Evolutionary conservation across 2,888 invertebrate genomes (phyloP).

Genomic region (Sinelater perroti): DNA sequence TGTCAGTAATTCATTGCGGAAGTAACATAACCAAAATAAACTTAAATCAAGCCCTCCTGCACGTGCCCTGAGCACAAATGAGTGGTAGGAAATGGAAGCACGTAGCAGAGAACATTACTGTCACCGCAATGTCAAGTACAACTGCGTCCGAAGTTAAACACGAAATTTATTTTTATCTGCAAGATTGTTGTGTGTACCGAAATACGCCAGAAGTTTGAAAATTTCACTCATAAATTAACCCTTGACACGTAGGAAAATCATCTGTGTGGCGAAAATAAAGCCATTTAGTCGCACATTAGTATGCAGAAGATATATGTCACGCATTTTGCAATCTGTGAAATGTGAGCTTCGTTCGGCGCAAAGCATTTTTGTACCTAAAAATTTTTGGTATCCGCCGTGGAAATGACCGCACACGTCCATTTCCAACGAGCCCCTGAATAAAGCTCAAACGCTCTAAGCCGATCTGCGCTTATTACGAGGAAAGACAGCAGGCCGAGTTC

Average conservation of each 20-base stretch:
- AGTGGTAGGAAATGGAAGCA: slow-evolving; percentile 7
- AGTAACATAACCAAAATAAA: slow-evolving; percentile 13
- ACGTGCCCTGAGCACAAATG: slow-evolving; percentile 9
- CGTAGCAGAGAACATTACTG: slow-evolving; percentile 2
- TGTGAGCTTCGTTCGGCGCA: slow-evolving; percentile 13
- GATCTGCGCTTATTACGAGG: slow-evolving; percentile 24
- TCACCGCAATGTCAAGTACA: slow-evolving; percentile 1
- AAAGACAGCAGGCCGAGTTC: slow-evolving; percentile 21
- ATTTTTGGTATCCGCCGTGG: background rate
- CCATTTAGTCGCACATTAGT: slow-evolving; percentile 9
- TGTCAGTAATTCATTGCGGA: slow-evolving; percentile 11
- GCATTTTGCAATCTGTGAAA: slow-evolving; percentile 18
- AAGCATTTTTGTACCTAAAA: slow-evolving; percentile 1
- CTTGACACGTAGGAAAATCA: slow-evolving; percentile 18
- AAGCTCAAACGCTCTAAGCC: slow-evolving; percentile 16
- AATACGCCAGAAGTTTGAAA: no score
- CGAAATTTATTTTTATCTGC: background rate
- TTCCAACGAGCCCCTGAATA: background rate
- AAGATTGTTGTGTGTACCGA: background rate
- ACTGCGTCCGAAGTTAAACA: background rate
- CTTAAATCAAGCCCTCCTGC: slow-evolving; percentile 8
- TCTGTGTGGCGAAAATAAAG: slow-evolving; percentile 7
- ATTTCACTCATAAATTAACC: no score
- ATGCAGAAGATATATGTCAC: slow-evolving; percentile 12
- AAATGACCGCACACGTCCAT: background rate